A percentile compares a stretch with the other conserved stretches of the same genome.
These are phyloP conservation scores for Phymastichus coffea DNA, from an alignment of 1,140 invertebrate species.

Conservation along the genomic window DNA sequence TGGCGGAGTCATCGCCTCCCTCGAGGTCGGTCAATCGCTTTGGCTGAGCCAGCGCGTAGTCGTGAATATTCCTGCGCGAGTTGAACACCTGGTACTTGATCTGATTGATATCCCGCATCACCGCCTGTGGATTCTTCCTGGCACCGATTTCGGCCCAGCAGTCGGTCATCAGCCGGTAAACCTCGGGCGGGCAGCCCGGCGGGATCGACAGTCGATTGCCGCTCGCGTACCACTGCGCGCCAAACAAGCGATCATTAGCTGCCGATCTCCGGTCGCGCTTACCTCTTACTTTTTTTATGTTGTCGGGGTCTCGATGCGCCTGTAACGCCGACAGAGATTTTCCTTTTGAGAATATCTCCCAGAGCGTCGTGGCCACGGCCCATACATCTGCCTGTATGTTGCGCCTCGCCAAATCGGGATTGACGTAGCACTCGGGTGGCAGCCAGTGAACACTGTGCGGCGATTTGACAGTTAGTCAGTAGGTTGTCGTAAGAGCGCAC, in stretches of 20 bases:
- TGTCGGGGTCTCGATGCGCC: slow-evolving; percentile 36
- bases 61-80: slow-evolving; percentile 61
- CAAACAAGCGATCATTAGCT: too few relatives aligned
- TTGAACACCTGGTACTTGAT: slow-evolving; percentile 72
- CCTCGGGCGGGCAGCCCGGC: slow-evolving; percentile 72
- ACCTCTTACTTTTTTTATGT: slow-evolving; percentile 49
- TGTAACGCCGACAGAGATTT: slow-evolving; percentile 52
- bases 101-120: slow-evolving; percentile 82
- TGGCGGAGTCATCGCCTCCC: slow-evolving; percentile 26
- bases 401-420: slow-evolving; percentile 65
- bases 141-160: slow-evolving; percentile 80
- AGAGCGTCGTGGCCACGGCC: slow-evolving; percentile 85
- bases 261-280: too few relatives aligned
- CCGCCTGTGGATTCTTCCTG: slow-evolving; percentile 74
- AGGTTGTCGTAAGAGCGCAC: background rate
- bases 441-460: slow-evolving; percentile 79
- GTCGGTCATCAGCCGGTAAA: slow-evolving; percentile 81
- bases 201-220: slow-evolving; percentile 77
- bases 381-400: slow-evolving; percentile 77
- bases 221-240: slow-evolving; percentile 67
- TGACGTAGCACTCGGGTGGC: slow-evolving; percentile 74
- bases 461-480: background rate
- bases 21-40: slow-evolving; percentile 48
- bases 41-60: slow-evolving; percentile 60
- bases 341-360: slow-evolving; percentile 86